These are phyloP conservation scores for Amorpha juglandis DNA, from an alignment of 2,888 invertebrate species.

Conservation along the genomic window DNA sequence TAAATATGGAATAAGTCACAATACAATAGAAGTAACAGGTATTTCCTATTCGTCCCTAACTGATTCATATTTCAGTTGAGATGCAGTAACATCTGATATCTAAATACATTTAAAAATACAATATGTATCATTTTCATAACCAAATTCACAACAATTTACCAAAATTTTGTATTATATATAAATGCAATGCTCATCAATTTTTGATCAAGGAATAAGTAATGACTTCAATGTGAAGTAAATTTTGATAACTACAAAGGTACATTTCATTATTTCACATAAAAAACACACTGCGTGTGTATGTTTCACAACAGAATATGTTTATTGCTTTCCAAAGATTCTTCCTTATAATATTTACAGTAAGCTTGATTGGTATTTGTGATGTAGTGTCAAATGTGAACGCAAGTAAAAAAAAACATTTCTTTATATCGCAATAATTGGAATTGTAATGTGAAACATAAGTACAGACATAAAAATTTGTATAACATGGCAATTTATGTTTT, in stretches of 20 bases:
- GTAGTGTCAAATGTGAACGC: constrained; percentile 2
- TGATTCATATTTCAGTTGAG: background rate
- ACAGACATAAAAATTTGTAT: background rate
- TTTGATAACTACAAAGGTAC: constrained; percentile 22
- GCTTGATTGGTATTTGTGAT: background rate
- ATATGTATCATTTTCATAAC: background rate
- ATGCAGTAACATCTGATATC: background rate
- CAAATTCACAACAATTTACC: background rate
- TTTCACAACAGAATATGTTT: background rate
- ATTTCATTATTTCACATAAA: background rate
- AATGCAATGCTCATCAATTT: constrained; percentile 39
- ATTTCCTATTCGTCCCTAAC: background rate
- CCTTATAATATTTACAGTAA: constrained; percentile 8
- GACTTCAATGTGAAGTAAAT: constrained; percentile 45
- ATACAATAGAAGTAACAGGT: background rate
- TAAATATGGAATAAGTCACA: background rate
- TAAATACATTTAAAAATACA: constrained; percentile 2
- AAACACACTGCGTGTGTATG: constrained; percentile 2
- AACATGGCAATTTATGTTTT: background rate
- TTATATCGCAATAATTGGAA: background rate
- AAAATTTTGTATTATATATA: constrained; percentile 41
- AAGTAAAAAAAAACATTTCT: background rate
- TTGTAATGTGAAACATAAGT: background rate
- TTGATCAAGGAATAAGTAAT: constrained; percentile 20
- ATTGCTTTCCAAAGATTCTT: constrained; percentile 1